phyloP scores from a whole-genome alignment of 2,888 invertebrate genomes.

The Cloeon dipterum region DNA sequence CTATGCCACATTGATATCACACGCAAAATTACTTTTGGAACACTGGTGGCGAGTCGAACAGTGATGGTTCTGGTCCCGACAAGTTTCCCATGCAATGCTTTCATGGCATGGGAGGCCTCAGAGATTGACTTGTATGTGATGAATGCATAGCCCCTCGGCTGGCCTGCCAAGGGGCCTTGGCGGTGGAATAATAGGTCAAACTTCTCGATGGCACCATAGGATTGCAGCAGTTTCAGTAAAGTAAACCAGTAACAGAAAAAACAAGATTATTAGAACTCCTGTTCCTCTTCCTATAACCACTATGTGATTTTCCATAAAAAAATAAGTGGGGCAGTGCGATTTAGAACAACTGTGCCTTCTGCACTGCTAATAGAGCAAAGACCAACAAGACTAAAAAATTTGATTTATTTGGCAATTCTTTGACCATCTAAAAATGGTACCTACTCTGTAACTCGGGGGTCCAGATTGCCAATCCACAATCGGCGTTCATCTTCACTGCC shows the following conservation, averaged over 20 bases:
- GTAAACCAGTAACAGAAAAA: conserved; percentile 54
- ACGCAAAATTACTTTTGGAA: conserved; percentile 39
- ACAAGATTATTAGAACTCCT: conserved; percentile 15
- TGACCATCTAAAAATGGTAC: conserved; percentile 26
- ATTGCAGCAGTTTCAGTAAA: conserved; percentile 88
- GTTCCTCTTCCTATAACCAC: too few species aligned
- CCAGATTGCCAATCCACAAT: conserved; percentile 83
- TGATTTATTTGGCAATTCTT: too few species aligned
- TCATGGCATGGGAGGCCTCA: conserved; percentile 48
- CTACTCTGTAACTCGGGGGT: conserved; percentile 84
- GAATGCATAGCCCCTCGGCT: conserved; percentile 83
- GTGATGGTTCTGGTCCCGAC: conserved; percentile 52
- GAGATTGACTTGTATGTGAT: conserved; percentile 48
- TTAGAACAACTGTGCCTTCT: too few species aligned
- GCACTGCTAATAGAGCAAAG: too few species aligned
- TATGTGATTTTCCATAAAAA: too few species aligned
- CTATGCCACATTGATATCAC: conserved; percentile 8
- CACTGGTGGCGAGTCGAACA: conserved; percentile 60
- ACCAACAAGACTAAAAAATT: too few species aligned
- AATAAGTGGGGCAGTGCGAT: too few species aligned
- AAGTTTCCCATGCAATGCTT: conserved; percentile 45
- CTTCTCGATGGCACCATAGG: conserved; percentile 81
- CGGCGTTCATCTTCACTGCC: conserved; percentile 37
- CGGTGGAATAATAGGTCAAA: conserved; percentile 91
- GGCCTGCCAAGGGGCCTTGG: conserved; percentile 66